Percentiles rank a stretch among this genome's conserved stretches.
Evolutionary conservation across 2,888 invertebrate genomes (phyloP).

Genomic region (Drosophila anomalipes): DNA sequence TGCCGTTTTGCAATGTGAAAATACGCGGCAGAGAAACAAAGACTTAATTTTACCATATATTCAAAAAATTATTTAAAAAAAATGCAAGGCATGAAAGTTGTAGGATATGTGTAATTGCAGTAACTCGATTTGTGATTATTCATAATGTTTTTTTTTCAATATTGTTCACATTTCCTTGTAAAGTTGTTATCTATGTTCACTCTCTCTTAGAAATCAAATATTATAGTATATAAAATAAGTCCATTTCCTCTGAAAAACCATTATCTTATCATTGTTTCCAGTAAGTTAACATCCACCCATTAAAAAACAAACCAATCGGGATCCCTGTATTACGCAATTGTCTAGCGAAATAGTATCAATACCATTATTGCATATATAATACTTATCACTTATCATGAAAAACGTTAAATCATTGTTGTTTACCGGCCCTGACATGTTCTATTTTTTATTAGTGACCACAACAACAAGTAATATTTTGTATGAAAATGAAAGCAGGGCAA

Average conservation of each 20-base stretch:
- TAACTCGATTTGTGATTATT: background rate
- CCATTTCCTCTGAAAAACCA: background rate
- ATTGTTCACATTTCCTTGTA: no score
- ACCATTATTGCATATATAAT: background rate
- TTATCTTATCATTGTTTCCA: background rate
- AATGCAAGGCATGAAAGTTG: background rate
- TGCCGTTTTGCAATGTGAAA: constrained; percentile 33
- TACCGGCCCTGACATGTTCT: background rate
- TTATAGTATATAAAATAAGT: background rate
- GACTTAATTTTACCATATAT: background rate
- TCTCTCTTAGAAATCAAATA: background rate
- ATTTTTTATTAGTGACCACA: background rate
- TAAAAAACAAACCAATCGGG: background rate
- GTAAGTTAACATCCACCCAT: background rate
- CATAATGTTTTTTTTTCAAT: no score
- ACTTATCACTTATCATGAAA: background rate
- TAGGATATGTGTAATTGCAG: background rate
- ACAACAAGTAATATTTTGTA: background rate
- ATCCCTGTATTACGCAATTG: background rate
- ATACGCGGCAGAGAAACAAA: constrained; percentile 2
- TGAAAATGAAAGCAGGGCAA: background rate
- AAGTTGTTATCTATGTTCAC: background rate
- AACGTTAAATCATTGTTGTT: background rate
- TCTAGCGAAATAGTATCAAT: background rate
- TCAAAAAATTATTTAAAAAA: no score